These are phyloP conservation scores for Heterochromis multidens DNA, from an alignment of 2,113 vertebrate species.

Conservation along the genomic window DNA sequence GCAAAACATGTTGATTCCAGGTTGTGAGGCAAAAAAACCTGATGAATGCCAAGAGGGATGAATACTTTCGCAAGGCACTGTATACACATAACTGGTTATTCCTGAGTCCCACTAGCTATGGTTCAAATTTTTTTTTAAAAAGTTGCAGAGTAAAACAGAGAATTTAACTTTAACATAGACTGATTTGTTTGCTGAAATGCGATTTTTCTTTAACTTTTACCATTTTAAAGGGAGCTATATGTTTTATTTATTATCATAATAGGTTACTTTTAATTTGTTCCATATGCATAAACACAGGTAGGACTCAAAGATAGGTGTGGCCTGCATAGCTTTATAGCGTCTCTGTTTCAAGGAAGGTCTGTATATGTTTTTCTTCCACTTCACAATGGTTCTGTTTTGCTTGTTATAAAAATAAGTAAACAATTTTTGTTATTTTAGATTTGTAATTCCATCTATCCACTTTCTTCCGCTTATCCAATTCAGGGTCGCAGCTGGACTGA, in stretches of 20 bases:
- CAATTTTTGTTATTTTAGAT: rapidly evolving
- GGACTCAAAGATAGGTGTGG: not conserved
- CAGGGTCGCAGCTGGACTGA: not conserved
- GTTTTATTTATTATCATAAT: too few species aligned
- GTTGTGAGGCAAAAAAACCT: too few species aligned
- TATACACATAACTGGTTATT: not conserved
- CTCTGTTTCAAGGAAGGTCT: not conserved
- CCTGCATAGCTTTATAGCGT: not conserved
- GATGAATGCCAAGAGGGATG: too few species aligned
- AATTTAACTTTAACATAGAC: not conserved
- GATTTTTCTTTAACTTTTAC: too few species aligned
- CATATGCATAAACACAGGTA: not conserved
- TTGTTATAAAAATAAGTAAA: not conserved
- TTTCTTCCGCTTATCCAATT: not conserved
- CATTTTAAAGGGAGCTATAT: too few species aligned
- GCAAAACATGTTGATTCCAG: too few species aligned
- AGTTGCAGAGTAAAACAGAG: not conserved
- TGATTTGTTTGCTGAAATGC: too few species aligned
- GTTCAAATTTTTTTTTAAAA: not conserved
- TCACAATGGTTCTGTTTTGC: too few species aligned
- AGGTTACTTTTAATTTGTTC: not conserved
- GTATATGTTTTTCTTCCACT: not conserved
- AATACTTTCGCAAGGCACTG: too few species aligned
- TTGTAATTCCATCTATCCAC: not conserved
- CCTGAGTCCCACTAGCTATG: not conserved